These are phyloP conservation scores for Periophthalmus magnuspinnatus DNA, from an alignment of 2,797 vertebrate species.

Conservation along the genomic window DNA sequence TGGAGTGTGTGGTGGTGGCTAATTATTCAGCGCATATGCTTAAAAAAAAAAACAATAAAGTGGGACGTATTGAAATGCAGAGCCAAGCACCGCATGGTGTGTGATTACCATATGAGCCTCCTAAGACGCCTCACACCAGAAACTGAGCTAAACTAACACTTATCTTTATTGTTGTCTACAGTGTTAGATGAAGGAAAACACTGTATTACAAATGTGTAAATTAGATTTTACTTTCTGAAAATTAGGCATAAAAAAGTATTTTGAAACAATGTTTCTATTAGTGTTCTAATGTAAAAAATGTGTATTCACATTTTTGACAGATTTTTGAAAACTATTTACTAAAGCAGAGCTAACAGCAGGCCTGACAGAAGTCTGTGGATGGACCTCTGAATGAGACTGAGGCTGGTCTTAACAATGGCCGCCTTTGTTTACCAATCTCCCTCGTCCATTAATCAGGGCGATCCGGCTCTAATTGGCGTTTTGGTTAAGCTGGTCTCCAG, in stretches of 20 bases:
- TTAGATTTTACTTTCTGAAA: neutral
- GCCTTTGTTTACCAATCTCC: conserved; percentile 77
- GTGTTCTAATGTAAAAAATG: too few relatives aligned
- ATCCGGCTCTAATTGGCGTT: conserved; percentile 87
- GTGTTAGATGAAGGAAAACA: neutral
- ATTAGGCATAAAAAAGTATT: neutral
- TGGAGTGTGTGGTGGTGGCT: conserved; percentile 73
- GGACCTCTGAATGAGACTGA: conserved; percentile 58
- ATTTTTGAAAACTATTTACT: conserved; percentile 14
- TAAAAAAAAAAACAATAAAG: conserved; percentile 74
- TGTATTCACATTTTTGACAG: neutral
- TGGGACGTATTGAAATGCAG: conserved; percentile 76
- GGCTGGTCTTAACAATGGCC: conserved; percentile 64
- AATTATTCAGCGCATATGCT: conserved; percentile 79
- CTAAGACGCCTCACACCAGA: conserved; percentile 31
- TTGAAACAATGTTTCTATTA: too few relatives aligned
- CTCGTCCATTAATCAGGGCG: conserved; percentile 77
- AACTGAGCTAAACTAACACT: conserved; percentile 14
- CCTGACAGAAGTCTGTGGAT: conserved; percentile 32
- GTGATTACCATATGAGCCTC: conserved; percentile 69
- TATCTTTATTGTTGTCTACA: neutral
- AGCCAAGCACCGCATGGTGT: conserved; percentile 55
- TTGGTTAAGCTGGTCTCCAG: conserved; percentile 87
- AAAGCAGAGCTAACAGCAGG: conserved; percentile 47
- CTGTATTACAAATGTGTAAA: neutral